Percentiles rank a stretch among this genome's conserved stretches.
phyloP scores from a whole-genome alignment of 2,797 vertebrate genomes.

The Psittacula derbiana region DNA sequence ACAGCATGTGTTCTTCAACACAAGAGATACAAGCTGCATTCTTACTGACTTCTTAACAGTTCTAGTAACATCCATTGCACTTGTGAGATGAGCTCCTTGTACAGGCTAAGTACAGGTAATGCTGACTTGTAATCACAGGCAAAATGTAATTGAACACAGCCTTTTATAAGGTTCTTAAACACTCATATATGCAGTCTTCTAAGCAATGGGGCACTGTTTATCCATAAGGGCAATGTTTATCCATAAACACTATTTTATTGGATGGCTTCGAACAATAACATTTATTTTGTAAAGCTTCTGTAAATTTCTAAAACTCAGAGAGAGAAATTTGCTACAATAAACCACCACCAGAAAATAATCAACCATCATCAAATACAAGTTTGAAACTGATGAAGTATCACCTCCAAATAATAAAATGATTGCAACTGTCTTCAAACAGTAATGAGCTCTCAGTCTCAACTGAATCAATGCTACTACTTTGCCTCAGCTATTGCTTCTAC shows the following conservation, averaged over 20 bases:
- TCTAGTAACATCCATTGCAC: not conserved
- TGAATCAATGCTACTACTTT: not conserved
- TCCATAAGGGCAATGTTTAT: conserved; percentile 17
- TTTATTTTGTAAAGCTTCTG: conserved; percentile 44
- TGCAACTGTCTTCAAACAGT: not conserved
- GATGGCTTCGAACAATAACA: conserved; percentile 1
- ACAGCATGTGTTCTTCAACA: not conserved
- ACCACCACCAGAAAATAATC: conserved; percentile 43
- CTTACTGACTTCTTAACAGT: not conserved
- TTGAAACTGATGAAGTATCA: conserved; percentile 21
- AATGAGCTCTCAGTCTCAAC: not conserved
- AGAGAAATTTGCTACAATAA: conserved; percentile 30
- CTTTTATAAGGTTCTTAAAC: conserved; percentile 11
- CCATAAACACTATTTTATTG: conserved; percentile 44
- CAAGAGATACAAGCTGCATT: not conserved
- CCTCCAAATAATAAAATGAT: not conserved
- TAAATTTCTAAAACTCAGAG: conserved; percentile 47
- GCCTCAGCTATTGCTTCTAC: not conserved
- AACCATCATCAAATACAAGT: not conserved
- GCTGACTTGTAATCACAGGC: not conserved
- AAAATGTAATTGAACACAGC: not conserved
- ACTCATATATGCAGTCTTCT: not conserved
- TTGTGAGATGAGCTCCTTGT: not conserved
- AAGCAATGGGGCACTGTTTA: not conserved
- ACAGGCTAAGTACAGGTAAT: not conserved